phyloP scores from a whole-genome alignment of 23 tunicate genomes.

The Clavelina lepadiformis region DNA sequence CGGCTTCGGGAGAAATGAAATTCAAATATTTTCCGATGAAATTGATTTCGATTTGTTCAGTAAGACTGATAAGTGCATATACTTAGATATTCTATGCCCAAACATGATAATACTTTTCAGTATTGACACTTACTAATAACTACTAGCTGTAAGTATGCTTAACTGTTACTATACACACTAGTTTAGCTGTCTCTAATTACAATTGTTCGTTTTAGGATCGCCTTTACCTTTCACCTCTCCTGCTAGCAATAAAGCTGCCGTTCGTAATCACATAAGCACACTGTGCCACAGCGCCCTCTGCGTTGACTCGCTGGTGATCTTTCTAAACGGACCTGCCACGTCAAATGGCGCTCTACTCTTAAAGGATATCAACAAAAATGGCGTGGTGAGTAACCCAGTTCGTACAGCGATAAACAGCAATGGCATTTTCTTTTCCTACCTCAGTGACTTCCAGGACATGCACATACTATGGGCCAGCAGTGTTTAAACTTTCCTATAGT shows the following conservation, averaged over 20 bases:
- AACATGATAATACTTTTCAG: no score
- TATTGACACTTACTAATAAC: no score
- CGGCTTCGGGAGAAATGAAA: constrained; percentile 47
- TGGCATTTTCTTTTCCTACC: no score
- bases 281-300: constrained; percentile 35
- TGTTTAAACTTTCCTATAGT: no score
- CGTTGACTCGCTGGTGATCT: constrained; percentile 62
- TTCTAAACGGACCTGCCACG: constrained; percentile 57
- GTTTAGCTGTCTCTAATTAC: no score
- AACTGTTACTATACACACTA: no score
- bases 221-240: no score
- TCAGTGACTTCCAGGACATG: no score
- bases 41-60: not conserved
- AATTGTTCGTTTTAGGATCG: no score
- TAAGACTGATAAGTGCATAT: not conserved
- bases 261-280: constrained; percentile 41
- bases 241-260: constrained; percentile 30
- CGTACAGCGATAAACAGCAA: no score
- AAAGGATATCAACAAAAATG: constrained; percentile 60
- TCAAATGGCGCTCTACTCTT: constrained; percentile 47
- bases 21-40: constrained; percentile 57
- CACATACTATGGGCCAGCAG: no score
- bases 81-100: constrained; percentile 7
- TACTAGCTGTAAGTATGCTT: no score
- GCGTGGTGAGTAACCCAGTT: constrained; percentile 47